Conservation (phyloP, 2,113 vertebrate species). For the Murina feae region DNA sequence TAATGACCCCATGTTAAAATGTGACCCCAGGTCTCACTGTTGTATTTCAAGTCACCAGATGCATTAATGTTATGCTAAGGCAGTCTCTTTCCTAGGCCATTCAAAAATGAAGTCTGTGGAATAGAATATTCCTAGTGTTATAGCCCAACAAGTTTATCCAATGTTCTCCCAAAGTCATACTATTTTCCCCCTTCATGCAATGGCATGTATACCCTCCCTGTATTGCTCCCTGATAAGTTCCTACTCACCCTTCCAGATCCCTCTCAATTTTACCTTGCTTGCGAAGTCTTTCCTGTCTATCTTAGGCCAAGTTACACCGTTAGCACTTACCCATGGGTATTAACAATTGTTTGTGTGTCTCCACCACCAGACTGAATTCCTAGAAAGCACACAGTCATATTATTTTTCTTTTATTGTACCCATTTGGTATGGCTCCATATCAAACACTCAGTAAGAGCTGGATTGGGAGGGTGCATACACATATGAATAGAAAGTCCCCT, state of each 20-base stretch:
- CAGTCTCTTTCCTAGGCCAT: background rate
- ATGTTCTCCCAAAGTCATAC: background rate
- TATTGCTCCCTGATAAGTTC: background rate
- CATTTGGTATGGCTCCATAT: background rate
- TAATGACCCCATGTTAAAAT: background rate
- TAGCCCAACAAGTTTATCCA: background rate
- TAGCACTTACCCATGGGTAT: background rate
- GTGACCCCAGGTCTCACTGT: background rate
- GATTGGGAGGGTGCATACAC: background rate
- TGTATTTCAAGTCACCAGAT: background rate
- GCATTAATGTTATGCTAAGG: background rate
- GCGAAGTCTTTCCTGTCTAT: background rate
- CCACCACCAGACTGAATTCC: background rate
- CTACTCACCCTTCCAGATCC: background rate
- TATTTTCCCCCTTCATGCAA: background rate
- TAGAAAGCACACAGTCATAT: background rate
- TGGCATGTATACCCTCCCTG: background rate
- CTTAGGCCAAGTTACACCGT: background rate
- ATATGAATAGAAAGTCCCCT: background rate
- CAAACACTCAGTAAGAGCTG: background rate
- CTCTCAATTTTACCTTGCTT: background rate
- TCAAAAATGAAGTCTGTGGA: background rate
- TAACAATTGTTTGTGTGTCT: background rate
- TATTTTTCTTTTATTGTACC: background rate
- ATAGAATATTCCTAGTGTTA: background rate